Conservation (phyloP, 2,113 vertebrate species). For the Lonchura striata region DNA sequence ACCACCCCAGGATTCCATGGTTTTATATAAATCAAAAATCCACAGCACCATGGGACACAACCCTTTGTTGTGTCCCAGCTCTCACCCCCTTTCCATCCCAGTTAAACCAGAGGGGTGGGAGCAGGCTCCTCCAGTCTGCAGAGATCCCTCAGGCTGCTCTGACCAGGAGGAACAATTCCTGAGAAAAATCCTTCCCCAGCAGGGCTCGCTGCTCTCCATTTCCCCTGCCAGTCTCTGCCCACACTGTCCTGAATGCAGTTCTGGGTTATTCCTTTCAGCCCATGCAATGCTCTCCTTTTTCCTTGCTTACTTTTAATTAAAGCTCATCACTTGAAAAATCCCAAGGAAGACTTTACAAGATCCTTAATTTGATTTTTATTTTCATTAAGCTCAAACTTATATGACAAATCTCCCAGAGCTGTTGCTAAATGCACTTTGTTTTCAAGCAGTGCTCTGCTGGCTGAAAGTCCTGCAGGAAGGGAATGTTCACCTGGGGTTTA, state of each 20-base stretch:
- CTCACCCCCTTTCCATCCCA: neutral
- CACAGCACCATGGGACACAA: neutral
- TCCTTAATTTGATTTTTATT: conserved; percentile 34
- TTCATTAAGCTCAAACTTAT: neutral
- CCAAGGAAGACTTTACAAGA: neutral
- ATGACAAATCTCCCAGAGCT: neutral
- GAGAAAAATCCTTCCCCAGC: neutral
- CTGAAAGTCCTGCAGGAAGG: neutral
- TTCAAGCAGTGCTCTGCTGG: neutral
- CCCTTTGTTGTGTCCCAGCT: neutral
- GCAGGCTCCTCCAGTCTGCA: neutral
- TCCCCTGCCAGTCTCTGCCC: neutral
- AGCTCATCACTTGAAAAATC: conserved; percentile 21
- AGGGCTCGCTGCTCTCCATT: neutral
- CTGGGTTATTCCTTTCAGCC: neutral
- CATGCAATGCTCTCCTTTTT: neutral
- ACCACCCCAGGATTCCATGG: neutral
- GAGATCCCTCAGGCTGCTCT: neutral
- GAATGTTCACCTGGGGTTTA: neutral
- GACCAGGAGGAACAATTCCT: neutral
- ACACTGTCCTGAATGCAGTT: neutral
- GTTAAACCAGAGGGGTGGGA: neutral
- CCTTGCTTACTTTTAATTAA: conserved; percentile 23
- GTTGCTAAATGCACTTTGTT: neutral
- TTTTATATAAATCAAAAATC: neutral